Percentiles rank a stretch among this genome's conserved stretches.
These are phyloP conservation scores for Festucalex cinctus DNA, from an alignment of 2,113 vertebrate species.

Conservation along the genomic window DNA sequence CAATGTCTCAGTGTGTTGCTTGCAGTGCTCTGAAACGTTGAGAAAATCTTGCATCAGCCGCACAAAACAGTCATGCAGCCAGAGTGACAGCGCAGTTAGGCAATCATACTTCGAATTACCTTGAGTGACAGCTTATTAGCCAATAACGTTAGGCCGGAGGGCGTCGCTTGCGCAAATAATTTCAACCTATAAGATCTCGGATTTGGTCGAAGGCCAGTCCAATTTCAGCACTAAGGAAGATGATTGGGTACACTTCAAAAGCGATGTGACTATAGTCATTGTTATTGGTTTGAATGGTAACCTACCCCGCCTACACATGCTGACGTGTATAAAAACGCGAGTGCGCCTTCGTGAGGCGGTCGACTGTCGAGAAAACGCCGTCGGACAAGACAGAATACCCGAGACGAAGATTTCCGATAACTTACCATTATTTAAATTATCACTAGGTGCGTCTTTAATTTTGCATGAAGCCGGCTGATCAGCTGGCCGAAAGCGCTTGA, in stretches of 20 bases:
- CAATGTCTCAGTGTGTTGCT: slow-evolving; percentile 44
- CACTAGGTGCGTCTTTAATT: not conserved
- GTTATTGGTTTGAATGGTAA: not conserved
- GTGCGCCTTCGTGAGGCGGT: slow-evolving; percentile 18
- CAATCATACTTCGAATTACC: slow-evolving; percentile 20
- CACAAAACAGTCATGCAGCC: not conserved
- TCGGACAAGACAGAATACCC: not conserved
- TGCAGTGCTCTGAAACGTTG: slow-evolving; percentile 51
- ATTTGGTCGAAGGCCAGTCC: not conserved
- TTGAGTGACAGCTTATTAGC: slow-evolving; percentile 13
- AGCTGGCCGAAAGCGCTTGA: slow-evolving; percentile 29
- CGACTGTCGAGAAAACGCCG: slow-evolving; percentile 26
- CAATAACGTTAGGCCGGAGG: not conserved
- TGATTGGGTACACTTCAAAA: not conserved
- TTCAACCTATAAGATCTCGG: slow-evolving; percentile 31
- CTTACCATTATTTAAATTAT: not conserved
- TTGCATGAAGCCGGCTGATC: slow-evolving; percentile 7
- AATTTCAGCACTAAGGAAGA: not conserved
- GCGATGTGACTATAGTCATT: too few species aligned
- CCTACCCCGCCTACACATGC: not conserved
- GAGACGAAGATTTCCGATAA: too few species aligned
- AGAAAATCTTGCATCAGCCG: slow-evolving; percentile 72
- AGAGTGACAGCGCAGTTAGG: slow-evolving; percentile 16
- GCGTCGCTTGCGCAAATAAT: rapidly evolving
- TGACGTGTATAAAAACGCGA: slow-evolving; percentile 27